These are phyloP conservation scores for Drosophila kohkoa DNA, from an alignment of 1,140 invertebrate genomes.

Conservation along the genomic window DNA sequence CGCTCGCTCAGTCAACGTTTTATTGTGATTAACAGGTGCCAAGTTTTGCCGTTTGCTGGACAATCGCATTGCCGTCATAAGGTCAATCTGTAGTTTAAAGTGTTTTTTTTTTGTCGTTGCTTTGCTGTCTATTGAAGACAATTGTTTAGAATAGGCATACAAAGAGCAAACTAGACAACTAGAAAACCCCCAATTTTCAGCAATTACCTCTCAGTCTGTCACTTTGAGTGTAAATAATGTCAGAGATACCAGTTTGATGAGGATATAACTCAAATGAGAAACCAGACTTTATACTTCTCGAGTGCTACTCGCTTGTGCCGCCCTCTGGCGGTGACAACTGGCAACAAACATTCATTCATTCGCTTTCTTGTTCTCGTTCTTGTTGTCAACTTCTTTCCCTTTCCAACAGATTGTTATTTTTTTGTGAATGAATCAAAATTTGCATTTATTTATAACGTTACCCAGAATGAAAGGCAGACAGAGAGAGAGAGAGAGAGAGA, in stretches of 20 bases:
- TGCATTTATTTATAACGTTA: constrained; percentile 37
- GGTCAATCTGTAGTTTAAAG: neutral
- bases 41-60: neutral
- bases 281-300: neutral
- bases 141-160: constrained; percentile 27
- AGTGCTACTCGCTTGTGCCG: neutral
- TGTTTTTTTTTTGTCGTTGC: too few species aligned
- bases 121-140: constrained; percentile 17
- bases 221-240: constrained; percentile 32
- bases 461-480: neutral
- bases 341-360: neutral
- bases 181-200: constrained; percentile 12
- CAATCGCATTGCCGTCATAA: neutral
- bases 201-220: constrained; percentile 16
- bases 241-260: constrained; percentile 40
- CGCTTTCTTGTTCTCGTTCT: neutral
- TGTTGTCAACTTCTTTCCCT: neutral
- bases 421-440: constrained; percentile 49
- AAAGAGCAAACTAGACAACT: neutral
- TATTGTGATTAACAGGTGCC: neutral
- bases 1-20: neutral
- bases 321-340: constrained; percentile 29
- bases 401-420: neutral
- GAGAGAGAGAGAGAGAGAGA: neutral
- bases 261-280: constrained; percentile 39